phyloP scores from a whole-genome alignment of 2,888 invertebrate species.

The Pheosia tremula region DNA sequence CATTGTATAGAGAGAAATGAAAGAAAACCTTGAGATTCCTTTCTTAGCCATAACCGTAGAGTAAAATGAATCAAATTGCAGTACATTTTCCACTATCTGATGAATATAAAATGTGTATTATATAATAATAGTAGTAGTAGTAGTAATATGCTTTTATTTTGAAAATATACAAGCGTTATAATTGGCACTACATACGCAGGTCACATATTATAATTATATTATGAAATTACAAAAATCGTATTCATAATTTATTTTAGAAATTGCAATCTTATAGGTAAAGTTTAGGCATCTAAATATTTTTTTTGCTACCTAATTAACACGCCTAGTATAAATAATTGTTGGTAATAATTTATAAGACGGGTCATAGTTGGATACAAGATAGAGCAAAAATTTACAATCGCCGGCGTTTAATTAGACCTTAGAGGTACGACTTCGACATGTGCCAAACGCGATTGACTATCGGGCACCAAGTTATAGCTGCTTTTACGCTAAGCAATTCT shows the following conservation, averaged over 20 bases:
- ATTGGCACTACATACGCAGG: constrained; percentile 81
- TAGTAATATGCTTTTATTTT: constrained; percentile 26
- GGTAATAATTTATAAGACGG: constrained; percentile 25
- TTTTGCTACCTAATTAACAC: constrained; percentile 36
- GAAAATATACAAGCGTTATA: constrained; percentile 59
- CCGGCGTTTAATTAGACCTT: too few relatives aligned
- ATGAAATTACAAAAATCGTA: constrained; percentile 72
- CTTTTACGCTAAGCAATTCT: too few relatives aligned
- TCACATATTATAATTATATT: constrained; percentile 57
- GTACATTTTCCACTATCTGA: constrained; percentile 41
- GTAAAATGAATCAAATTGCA: constrained; percentile 33
- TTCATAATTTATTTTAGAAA: constrained; percentile 39
- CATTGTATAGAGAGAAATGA: constrained; percentile 30
- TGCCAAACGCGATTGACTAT: too few relatives aligned
- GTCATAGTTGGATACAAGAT: constrained; percentile 22
- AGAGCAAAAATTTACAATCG: constrained; percentile 13
- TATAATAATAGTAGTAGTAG: constrained; percentile 45
- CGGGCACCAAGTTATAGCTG: too few relatives aligned
- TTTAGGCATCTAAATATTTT: constrained; percentile 53
- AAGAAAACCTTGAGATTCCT: constrained; percentile 58
- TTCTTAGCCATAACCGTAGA: constrained; percentile 40
- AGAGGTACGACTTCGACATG: too few relatives aligned
- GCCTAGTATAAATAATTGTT: constrained; percentile 39
- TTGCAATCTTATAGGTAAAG: constrained; percentile 40
- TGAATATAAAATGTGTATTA: constrained; percentile 45